Percentiles rank a stretch among this genome's conserved stretches.
Conservation (phyloP, 1,140 invertebrate species). For the Cotesia chilonis region DNA sequence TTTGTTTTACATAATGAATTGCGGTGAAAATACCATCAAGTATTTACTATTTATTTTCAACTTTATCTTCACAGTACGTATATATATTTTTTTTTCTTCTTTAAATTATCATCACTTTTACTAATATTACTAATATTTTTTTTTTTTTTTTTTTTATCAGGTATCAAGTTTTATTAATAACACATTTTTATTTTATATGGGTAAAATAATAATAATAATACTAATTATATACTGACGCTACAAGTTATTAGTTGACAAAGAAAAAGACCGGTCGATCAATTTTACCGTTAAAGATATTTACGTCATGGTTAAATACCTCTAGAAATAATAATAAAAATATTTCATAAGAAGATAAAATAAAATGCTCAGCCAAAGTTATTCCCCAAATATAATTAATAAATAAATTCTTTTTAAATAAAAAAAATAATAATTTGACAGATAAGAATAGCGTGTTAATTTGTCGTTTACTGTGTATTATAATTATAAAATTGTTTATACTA, state of each 20-base stretch:
- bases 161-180: no score
- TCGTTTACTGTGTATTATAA: no score
- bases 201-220: no score
- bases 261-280: constrained; percentile 4
- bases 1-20: constrained; percentile 63
- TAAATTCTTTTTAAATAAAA: no score
- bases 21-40: constrained; percentile 81
- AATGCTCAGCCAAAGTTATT: no score
- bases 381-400: no score
- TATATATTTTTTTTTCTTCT: constrained; percentile 12
- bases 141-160: constrained; percentile 1
- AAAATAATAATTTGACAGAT: no score
- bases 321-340: neutral
- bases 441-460: no score
- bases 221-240: neutral
- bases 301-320: neutral
- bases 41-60: constrained; percentile 85
- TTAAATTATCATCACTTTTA: constrained; percentile 15
- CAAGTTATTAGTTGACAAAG: constrained; percentile 4
- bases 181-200: no score
- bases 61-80: constrained; percentile 85
- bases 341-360: no score
- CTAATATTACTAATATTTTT: no score
- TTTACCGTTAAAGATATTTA: neutral
- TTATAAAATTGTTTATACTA: no score